Evolutionary conservation across 2,888 invertebrate genomes (phyloP), one percentile per base, ranked within the genome.

Genomic region (Empis stercorea): DNA sequence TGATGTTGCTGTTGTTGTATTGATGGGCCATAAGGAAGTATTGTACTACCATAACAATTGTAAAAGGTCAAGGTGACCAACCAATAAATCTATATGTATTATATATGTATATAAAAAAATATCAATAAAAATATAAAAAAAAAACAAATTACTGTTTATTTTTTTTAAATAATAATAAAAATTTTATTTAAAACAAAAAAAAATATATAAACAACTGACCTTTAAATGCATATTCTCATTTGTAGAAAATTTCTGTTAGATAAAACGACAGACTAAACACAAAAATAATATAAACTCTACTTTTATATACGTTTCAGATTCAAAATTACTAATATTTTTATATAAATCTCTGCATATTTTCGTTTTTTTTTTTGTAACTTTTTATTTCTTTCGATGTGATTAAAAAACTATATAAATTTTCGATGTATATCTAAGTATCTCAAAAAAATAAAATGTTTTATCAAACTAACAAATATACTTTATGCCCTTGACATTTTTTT

Each of bases 211-310:
- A 34, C 51, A 52, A 46, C 51, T 51, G 50, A 51, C 51, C 51
- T 44, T 50, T 51, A 51, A 51, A 51, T 53, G 50, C 53, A 51
- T 49, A 51, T 34, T 34, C n/a, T n/a, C n/a, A n/a, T 34, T 34
- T 34, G n/a, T 34, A n/a, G n/a, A 34, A 34, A 34, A 34, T 34
- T 13, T n/a, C 34, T n/a, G 13, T 34, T 34, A 34, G 9, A 34
- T 34, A 34, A 34, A 34, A 40, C n/a, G 10, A 23, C 13, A 20
- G 40, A 40, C 40, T 40, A 40, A 40, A 40, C 40, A n/a, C 20
- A 20, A 40, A 23, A 13, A 27, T 23, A 40, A 23, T 23, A 14
- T 40, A 14, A 40, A 40, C 40, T 40, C 23, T 23, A 40, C 40
- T 40, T 40, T 40, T 40, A 40, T 40, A 40, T 20, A 14, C 23